A percentile compares a stretch with the other conserved stretches of the same genome.
phyloP scores from a whole-genome alignment of 2,113 vertebrate genomes.

The Cyprinus carpio region DNA sequence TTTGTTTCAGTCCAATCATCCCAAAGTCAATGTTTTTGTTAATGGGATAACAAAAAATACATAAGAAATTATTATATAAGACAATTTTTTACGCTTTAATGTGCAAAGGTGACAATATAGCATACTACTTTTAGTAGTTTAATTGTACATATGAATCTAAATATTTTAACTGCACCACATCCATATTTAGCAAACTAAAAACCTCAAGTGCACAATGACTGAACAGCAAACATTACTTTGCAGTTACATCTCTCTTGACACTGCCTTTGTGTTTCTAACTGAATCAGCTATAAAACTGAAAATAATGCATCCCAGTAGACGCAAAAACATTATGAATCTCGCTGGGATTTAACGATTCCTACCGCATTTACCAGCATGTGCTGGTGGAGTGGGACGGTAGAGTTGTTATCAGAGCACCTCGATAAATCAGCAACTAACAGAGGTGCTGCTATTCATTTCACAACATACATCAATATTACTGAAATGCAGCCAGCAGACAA shows the following conservation, averaged over 20 bases:
- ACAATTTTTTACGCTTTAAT: no score
- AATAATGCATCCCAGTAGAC: not conserved
- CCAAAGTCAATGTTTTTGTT: no score
- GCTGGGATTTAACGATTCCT: not conserved
- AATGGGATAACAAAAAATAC: no score
- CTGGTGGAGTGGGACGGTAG: constrained; percentile 42
- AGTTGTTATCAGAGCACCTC: constrained; percentile 49
- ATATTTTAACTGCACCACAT: not conserved
- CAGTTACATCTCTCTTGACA: not conserved
- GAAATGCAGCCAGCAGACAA: constrained; percentile 59
- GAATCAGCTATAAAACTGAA: not conserved
- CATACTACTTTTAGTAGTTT: not conserved
- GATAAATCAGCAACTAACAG: constrained; percentile 58
- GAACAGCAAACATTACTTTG: not conserved
- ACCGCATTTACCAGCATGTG: not conserved
- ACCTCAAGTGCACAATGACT: not conserved
- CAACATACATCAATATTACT: constrained; percentile 63
- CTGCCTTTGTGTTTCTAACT: constrained; percentile 2
- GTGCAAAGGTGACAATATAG: not conserved
- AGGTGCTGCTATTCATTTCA: constrained; percentile 57
- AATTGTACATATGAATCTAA: not conserved
- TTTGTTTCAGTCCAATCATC: no score
- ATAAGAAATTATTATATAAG: no score
- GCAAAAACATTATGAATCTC: not conserved
- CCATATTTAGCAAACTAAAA: not conserved